These are phyloP conservation scores for Macrocentrus cingulum DNA, from an alignment of 1,140 invertebrate species.

Conservation along the genomic window DNA sequence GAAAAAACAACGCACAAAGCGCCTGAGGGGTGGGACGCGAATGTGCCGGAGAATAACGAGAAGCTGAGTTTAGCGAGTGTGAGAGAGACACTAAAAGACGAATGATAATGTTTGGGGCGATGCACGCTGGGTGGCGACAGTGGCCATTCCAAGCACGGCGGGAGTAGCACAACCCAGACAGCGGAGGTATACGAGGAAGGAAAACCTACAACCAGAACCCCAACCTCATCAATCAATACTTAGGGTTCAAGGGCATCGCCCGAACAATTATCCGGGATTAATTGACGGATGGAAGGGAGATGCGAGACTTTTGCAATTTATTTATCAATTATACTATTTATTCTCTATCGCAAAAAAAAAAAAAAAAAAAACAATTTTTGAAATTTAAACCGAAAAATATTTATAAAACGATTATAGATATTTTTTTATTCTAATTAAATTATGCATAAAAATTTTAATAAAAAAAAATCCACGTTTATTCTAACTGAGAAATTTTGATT, in stretches of 20 bases:
- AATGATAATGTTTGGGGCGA: constrained; percentile 21
- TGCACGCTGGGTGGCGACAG: constrained; percentile 29
- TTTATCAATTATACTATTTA: no score
- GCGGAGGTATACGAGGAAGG: constrained; percentile 36
- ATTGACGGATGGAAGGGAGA: constrained; percentile 47
- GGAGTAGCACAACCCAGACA: not conserved
- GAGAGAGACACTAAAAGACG: not conserved
- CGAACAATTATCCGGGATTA: constrained; percentile 57
- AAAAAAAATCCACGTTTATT: no score
- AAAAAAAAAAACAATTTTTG: no score
- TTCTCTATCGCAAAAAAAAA: no score
- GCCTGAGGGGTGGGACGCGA: constrained; percentile 36
- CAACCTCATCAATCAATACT: constrained; percentile 58
- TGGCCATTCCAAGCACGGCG: constrained; percentile 10
- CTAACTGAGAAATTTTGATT: no score
- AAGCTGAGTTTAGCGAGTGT: constrained; percentile 13
- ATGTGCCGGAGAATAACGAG: not conserved
- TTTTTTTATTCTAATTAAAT: no score
- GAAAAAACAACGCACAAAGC: constrained; percentile 35
- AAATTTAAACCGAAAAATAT: no score
- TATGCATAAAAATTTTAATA: no score
- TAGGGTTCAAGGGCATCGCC: constrained; percentile 59
- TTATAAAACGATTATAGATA: no score
- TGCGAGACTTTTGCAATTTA: no score
- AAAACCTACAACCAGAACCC: constrained; percentile 48